Base-by-base conservation (phyloP, 2,888 invertebrate species). In the Lycia hirtaria region DNA sequence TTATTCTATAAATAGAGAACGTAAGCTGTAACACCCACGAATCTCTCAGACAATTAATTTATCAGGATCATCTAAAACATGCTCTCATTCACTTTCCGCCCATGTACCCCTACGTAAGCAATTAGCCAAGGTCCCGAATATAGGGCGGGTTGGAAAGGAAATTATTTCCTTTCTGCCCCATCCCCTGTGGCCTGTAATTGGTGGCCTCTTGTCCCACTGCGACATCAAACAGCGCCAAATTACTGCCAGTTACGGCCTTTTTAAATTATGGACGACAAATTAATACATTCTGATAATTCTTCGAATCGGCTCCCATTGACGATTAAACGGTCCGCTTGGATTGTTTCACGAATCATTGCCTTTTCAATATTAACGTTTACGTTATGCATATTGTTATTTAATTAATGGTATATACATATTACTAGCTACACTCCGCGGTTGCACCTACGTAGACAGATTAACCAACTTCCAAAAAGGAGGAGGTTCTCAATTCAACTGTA, bases 131-230 rank as follows among this genome's bases (percentile, higher is more conserved):
- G 76, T 73, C 79, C 69, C 64, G 62, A 75, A 72, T 71, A 75
- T 79, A 80, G 79, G 76, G 76, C 72, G 73, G 78, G 70, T 68
- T 69, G 61, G 71, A 76, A n/a, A 75, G 73, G 78, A 81, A 83
- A 81, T 81, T 76, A 81, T 82, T 79, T 71, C 69, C 72, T 75
- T 81, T 78, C 80, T 75, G 80, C 80, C 79, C 76, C 67, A 73
- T 68, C 71, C 73, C 28, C 71, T 67, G 68, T 64, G 71, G 72
- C 70, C 64, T 72, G 71, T 81, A 84, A 84, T 85, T 80, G 78
- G 74, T 73, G 72, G 73, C 75, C 69, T 75, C 75, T 72, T 67
- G 70, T 71, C 67, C 64, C 69, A 59, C 68, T 66, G 66, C 66
- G 67, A 81, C 78, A 78, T 82, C 80, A 83, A 83, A 82, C 76